A percentile compares a stretch with the other conserved stretches of the same genome.
Evolutionary conservation across 2,797 vertebrate species (phyloP).

Genomic region (Phoeniculus purpureus): DNA sequence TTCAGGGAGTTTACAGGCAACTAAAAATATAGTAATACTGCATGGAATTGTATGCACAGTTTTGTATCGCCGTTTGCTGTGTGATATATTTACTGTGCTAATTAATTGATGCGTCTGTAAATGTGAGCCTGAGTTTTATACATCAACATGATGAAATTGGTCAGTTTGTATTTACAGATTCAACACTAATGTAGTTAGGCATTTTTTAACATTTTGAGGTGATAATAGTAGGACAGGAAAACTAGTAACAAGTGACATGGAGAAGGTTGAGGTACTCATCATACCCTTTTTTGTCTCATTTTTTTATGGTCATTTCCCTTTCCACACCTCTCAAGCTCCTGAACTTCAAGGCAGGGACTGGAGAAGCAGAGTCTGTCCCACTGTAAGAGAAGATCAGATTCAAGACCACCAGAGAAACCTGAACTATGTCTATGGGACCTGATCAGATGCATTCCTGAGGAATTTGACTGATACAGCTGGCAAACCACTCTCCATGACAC

Average conservation of each 20-base stretch:
- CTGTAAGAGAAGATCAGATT: neutral
- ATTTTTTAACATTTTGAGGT: neutral
- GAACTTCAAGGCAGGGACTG: neutral
- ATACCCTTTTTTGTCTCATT: neutral
- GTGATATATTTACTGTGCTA: neutral
- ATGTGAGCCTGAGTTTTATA: neutral
- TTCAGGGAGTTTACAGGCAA: slow-evolving; percentile 18
- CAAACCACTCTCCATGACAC: neutral
- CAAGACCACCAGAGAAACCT: neutral
- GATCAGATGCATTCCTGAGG: neutral
- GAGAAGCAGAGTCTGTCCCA: neutral
- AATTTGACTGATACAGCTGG: neutral
- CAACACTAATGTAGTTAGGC: neutral
- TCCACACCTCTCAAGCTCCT: neutral
- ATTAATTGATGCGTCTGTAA: neutral
- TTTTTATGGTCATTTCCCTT: neutral
- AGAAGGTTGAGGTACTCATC: neutral
- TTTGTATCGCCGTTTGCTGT: neutral
- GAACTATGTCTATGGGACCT: neutral
- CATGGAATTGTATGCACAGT: neutral
- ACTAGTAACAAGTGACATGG: neutral
- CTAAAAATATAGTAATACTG: neutral
- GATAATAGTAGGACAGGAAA: neutral
- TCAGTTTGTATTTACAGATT: neutral
- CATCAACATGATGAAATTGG: neutral